Evolutionary conservation across 2,113 vertebrate species (phyloP), one percentile per base, ranked within the genome.

Genomic region (Anarhynchus alexandrinus): DNA sequence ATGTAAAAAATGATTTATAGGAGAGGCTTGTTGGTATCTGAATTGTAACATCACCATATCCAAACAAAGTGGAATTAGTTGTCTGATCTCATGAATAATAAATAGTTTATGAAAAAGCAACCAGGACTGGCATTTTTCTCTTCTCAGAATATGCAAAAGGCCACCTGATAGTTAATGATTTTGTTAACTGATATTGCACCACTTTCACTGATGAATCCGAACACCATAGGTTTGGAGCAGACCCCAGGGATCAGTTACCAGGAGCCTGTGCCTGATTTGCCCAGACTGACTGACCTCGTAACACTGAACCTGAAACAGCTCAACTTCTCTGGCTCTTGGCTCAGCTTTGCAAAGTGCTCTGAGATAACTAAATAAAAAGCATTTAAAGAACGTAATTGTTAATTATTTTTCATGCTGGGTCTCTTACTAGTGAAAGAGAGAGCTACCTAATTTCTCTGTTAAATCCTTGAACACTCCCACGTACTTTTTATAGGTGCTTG

Each of bases 401-500:
- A 45, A 3, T 23, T 78, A 18, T 49, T 57, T 47, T 72, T 65
- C 34, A 14, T 82, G 20, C 49, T 87, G 32, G 9, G 20, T 67
- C 16, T 91, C 32, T 85, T 55, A 64, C 12, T 43, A 47, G 36
- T 3, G 7, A 72, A 93, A 84, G 23, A 87, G 54, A 47, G 27
- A 34, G 11, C 30, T 78, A 43, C 12, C 16, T 52, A 22, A 47
- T 80, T 79, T 89, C 51, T 43, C 36, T 73, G 76, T 73, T 73
- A 77, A 80, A 72, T 69, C 49, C 40, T 86, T 88, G 73, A 90
- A 36, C 3, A 23, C 8, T 30, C 40, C 18, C 49, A 58, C 0
- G 0, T 51, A n/a, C 43, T 86, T 34, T 43, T 89, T 26, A 40
- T 29, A 82, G 38, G 62, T 0, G 0, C 9, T 71, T 76, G 18